Conservation (phyloP, 2,113 vertebrate genomes). For the Tetraodon nigroviridis region DNA sequence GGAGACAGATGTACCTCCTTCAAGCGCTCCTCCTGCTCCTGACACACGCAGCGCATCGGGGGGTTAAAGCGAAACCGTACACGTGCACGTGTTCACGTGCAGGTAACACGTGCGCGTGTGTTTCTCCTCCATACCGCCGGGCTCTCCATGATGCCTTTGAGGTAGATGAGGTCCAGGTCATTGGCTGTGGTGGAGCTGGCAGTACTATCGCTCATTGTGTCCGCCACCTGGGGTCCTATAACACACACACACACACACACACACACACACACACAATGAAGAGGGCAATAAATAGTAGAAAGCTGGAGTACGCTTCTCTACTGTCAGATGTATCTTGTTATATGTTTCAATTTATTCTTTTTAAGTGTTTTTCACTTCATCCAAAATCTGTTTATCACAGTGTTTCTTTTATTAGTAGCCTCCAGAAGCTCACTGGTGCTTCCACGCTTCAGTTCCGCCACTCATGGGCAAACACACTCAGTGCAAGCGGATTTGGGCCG, state of each 20-base stretch:
- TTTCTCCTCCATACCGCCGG: conserved; percentile 75
- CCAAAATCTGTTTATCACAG: too few relatives aligned
- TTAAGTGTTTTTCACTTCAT: too few relatives aligned
- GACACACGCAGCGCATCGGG: neutral
- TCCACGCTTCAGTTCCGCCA: too few relatives aligned
- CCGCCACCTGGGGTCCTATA: conserved; percentile 81
- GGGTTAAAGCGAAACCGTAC: neutral
- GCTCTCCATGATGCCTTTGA: conserved; percentile 94
- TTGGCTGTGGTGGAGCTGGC: conserved; percentile 84
- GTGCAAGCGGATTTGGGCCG: too few relatives aligned
- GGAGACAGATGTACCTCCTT: conserved; percentile 84
- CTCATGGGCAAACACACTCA: too few relatives aligned
- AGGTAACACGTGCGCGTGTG: neutral
- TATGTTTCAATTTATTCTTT: too few relatives aligned
- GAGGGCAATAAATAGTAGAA: neutral
- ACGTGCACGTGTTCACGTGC: neutral
- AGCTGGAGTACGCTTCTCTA: neutral
- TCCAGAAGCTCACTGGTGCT: too few relatives aligned
- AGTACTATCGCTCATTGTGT: conserved; percentile 84
- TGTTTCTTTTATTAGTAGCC: too few relatives aligned
- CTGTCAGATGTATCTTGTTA: too few relatives aligned
- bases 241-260: conserved; percentile 12
- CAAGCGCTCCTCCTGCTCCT: conserved; percentile 86
- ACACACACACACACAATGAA: conserved; percentile 5
- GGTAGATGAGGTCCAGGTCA: conserved; percentile 91